A percentile compares a stretch with the other conserved stretches of the same genome.
Evolutionary conservation across 2,797 vertebrate genomes (phyloP).

Genomic region (Liparis tanakae): DNA sequence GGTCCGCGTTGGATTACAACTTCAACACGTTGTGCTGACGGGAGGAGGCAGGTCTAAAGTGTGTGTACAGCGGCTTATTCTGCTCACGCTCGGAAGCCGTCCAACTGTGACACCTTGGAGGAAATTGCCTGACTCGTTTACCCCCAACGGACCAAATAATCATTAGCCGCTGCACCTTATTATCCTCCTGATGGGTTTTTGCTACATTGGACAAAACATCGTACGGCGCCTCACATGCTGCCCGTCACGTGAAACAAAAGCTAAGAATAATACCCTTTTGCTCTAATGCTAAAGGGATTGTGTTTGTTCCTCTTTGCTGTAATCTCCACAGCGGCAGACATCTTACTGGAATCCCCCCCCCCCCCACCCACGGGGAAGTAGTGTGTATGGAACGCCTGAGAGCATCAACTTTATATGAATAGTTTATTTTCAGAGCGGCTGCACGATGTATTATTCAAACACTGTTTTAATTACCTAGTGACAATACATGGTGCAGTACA

Average conservation of each 20-base stretch:
- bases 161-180: conserved; percentile 7
- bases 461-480: not conserved
- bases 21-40: conserved; percentile 14
- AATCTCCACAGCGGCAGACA: conserved; percentile 37
- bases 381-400: conserved; percentile 12
- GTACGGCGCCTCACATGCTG: conserved; percentile 5
- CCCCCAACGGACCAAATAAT: conserved; percentile 36
- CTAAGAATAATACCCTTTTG: not conserved
- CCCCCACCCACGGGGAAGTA: not conserved
- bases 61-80: conserved; percentile 29
- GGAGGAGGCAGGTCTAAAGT: conserved; percentile 41
- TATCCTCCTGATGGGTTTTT: not conserved
- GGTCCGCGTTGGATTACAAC: conserved; percentile 23
- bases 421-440: not conserved
- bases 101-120: conserved; percentile 44
- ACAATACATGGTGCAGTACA: not conserved
- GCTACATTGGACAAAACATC: conserved; percentile 10
- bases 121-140: conserved; percentile 38
- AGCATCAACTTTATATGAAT: conserved; percentile 3
- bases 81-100: conserved; percentile 32
- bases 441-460: not conserved
- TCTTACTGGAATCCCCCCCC: conserved; percentile 6
- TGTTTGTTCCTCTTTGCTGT: conserved; percentile 10
- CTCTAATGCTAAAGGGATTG: not conserved
- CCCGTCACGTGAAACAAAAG: conserved; percentile 13